Base-by-base conservation (phyloP, 1,140 invertebrate species). In the Drosophila tristis region DNA sequence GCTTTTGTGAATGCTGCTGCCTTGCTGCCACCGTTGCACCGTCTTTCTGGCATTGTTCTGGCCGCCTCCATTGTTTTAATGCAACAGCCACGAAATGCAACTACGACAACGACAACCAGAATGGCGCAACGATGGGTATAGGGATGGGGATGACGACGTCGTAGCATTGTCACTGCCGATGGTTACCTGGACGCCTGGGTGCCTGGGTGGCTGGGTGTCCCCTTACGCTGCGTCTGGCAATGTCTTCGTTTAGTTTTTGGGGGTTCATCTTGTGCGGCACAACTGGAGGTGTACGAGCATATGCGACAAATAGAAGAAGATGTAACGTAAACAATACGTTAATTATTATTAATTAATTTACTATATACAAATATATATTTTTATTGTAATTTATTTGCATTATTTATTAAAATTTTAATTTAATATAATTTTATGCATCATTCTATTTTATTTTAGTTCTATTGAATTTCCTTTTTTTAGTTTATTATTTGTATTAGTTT, bases 41-140 rank as follows among this genome's bases (percentile, higher is more conserved):
- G 26, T 26, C 57, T 60, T 62, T 29, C 65, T 43, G 51, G 71
- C 77, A 74, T 80, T 80, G 71, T 80, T 73, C 72, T 75, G 61
- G 48, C 39, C 50, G 72, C 25, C 39, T 43, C 53, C 45, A 64
- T 79, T 79, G 77, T 79, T 47, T 74, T 60, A 57, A 55, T 59
- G 76, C 77, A 79, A 79, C 76, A 73, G 70, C 70, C 74, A 77
- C 74, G 73, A 77, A 77, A 76, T 79, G 70, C 76, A 71, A 78
- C 75, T 61, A 60, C 62, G 45, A 47, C 56, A 47, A 39, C 39
- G 35, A 51, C 60, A 39, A 39, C 11, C 26, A 6, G 26, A 11
- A 39, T 13, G 35, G 9, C 26, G 4, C 13, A 26, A 13, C 25
- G 15, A 25, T 4, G 55, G 8, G 6, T 11, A 5, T 2, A 20